Evolutionary conservation across 2,888 invertebrate species (phyloP), one percentile per base, ranked within the genome.

Genomic region (Bimastos eiseni): DNA sequence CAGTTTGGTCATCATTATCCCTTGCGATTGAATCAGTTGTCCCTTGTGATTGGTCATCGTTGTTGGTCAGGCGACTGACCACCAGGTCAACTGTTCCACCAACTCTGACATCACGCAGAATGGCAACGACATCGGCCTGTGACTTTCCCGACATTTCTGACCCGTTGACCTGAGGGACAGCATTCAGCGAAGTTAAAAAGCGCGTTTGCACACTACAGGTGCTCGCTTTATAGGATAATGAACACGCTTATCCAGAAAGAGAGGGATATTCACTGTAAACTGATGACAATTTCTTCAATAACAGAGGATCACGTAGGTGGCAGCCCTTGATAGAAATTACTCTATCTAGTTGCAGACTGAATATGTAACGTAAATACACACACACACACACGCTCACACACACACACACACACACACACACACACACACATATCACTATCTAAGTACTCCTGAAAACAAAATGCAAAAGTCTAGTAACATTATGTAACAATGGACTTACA

Each of bases 41-140:
- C 17, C 41, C 89, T 6, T 90, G 49, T 15, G 21, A n/a, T 19
- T 89, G 88, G 37, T 70, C 55, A 41, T 37, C 97, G n/a, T 86
- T 49, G 0, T 91, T 15, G 41, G 15, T 89, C 95, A 97, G 97
- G 90, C 97, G 94, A 34, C 97, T 97, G 0, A 98, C 97, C 1
- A 98, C 96, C 90, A 99, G 97, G 92, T 97, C 96, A 0, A 98
- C 98, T 55, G 96, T 96, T 92, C 97, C 97, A 89, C 98, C 98
- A 0, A 97, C 96, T 34, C 97, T 97, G 89, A 98, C 97, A 94
- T 97, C 97, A 92, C 98, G 95, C 38, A 99, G 96, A 92, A 98
- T 96, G 0, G 97, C 96, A 0, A 99, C 99, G 24, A 98, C 98
- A 94, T 99, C 98, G 11, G 97, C 96, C 95, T 99, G 99, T 90